phyloP scores from a whole-genome alignment of 2,888 invertebrate genomes.

The Corbicula japonica region DNA sequence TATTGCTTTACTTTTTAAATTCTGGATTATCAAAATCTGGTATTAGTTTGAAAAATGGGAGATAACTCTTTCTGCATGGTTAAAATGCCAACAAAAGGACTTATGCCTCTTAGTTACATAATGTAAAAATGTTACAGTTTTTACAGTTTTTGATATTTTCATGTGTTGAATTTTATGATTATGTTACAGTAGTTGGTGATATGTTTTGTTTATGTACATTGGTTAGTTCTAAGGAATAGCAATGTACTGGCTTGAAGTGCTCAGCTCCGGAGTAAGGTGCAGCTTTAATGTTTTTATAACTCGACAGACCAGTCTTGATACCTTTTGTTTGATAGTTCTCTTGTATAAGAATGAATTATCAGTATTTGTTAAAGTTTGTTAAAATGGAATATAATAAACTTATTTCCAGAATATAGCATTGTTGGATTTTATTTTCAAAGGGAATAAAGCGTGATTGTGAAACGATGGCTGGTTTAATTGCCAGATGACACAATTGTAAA shows the following conservation, averaged over 20 bases:
- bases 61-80: background rate
- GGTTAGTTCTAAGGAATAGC: background rate
- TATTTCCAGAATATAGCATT: no score
- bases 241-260: constrained; percentile 1
- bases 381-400: constrained; percentile 21
- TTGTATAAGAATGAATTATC: constrained; percentile 20
- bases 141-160: background rate
- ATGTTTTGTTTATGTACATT: background rate
- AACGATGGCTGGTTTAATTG: no score
- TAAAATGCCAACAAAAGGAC: background rate
- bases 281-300: background rate
- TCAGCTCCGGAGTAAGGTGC: background rate
- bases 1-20: no score
- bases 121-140: background rate
- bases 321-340: background rate
- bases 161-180: background rate
- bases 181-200: background rate
- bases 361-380: constrained; percentile 28
- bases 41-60: no score
- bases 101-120: background rate
- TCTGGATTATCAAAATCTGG: no score
- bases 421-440: no score
- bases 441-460: no score
- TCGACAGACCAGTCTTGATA: background rate
- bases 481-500: no score